Evolutionary conservation across 2,888 invertebrate species (phyloP).

Genomic region (Pegoplata infirma): DNA sequence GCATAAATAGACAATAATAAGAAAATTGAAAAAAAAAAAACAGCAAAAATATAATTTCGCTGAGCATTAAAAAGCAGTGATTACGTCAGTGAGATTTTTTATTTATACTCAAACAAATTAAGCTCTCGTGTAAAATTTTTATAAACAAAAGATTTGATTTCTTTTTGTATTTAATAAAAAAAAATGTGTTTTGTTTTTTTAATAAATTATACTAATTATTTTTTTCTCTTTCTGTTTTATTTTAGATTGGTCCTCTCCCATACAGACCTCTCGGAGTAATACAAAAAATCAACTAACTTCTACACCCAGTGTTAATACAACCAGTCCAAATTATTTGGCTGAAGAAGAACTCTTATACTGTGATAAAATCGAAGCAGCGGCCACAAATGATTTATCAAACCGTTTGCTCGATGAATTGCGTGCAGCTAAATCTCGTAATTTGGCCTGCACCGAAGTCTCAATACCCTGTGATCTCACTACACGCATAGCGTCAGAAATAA

Average conservation of each 20-base stretch:
- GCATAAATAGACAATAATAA: background rate
- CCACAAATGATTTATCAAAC: slow-evolving; percentile 68
- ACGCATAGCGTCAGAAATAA: slow-evolving; percentile 73
- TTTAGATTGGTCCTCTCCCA: slow-evolving; percentile 64
- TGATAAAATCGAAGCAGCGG: slow-evolving; percentile 66
- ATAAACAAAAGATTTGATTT: background rate
- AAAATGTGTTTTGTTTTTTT: background rate
- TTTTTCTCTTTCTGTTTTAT: slow-evolving; percentile 8
- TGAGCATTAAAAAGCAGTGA: slow-evolving; percentile 12
- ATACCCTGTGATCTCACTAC: slow-evolving; percentile 76
- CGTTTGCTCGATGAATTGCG: slow-evolving; percentile 72
- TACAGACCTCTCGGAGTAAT: slow-evolving; percentile 49
- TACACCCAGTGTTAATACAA: slow-evolving; percentile 16
- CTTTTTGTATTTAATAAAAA: background rate
- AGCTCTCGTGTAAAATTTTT: background rate
- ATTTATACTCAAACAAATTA: too few species aligned
- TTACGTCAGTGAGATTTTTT: slow-evolving; percentile 19
- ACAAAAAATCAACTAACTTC: slow-evolving; percentile 21
- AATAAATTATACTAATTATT: slow-evolving; percentile 2
- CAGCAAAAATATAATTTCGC: slow-evolving; percentile 16
- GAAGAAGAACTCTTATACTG: slow-evolving; percentile 64
- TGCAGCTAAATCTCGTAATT: slow-evolving; percentile 73
- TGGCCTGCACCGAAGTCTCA: slow-evolving; percentile 75
- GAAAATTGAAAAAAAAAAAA: background rate
- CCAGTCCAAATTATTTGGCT: slow-evolving; percentile 50